Conservation (phyloP, 53 echinoderm and acorn worm species). For the Echinarachnius parma region DNA sequence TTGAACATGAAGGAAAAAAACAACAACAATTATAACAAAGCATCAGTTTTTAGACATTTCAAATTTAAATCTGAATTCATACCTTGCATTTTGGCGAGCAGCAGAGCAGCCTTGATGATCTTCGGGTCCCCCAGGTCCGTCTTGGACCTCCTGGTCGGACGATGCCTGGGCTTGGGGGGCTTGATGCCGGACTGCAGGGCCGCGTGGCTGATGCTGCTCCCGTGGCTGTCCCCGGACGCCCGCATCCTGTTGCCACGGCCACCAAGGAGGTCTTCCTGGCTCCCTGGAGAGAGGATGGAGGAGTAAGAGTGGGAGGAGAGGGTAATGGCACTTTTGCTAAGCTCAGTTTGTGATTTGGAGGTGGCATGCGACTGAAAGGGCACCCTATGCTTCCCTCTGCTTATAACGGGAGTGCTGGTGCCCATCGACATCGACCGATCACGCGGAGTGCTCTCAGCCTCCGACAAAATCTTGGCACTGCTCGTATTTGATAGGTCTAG, state of each 20-base stretch:
- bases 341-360: background rate
- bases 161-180: slow-evolving; percentile 82
- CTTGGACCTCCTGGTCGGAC: slow-evolving; percentile 60
- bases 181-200: slow-evolving; percentile 48
- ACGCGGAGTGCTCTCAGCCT: no score
- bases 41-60: no score
- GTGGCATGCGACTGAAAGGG: no score
- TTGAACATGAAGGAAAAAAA: no score
- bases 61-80: slow-evolving; percentile 7
- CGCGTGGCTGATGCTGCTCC: slow-evolving; percentile 42
- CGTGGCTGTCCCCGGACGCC: slow-evolving; percentile 38
- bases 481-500: no score
- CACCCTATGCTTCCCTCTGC: no score
- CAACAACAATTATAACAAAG: no score
- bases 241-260: slow-evolving; percentile 28
- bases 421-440: no score
- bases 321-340: slow-evolving; percentile 7
- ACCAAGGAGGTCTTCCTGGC: slow-evolving; percentile 49
- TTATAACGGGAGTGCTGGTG: no score
- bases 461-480: no score
- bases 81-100: slow-evolving; percentile 39
- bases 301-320: background rate
- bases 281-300: slow-evolving; percentile 13
- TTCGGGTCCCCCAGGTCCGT: slow-evolving; percentile 57
- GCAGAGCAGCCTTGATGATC: slow-evolving; percentile 44